Conservation (phyloP, 1,140 invertebrate genomes). For the Bradysia coprophila region DNA sequence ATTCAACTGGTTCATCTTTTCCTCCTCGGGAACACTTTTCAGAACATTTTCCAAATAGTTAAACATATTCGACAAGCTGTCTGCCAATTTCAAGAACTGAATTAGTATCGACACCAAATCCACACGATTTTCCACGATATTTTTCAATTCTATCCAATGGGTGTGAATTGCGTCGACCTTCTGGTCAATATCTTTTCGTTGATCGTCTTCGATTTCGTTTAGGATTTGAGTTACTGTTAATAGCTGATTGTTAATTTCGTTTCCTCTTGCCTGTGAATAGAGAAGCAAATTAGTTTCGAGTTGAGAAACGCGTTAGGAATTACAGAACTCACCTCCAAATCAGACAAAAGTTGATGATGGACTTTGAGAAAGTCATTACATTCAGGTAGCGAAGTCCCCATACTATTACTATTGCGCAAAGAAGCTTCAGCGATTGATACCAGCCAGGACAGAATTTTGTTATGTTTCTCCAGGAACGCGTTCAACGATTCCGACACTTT, state of each 20-base stretch:
- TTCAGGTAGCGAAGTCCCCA: slow-evolving; percentile 48
- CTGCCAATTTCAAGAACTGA: slow-evolving; percentile 51
- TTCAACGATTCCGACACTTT: slow-evolving; percentile 44
- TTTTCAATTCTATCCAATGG: slow-evolving; percentile 43
- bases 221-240: slow-evolving; percentile 42
- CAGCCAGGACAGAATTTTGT: slow-evolving; percentile 52
- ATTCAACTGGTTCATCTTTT: slow-evolving; percentile 31
- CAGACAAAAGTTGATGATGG: slow-evolving; percentile 52
- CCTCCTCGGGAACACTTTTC: slow-evolving; percentile 27
- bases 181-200: slow-evolving; percentile 37
- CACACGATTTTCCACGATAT: slow-evolving; percentile 40
- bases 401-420: slow-evolving; percentile 50
- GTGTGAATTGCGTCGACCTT: slow-evolving; percentile 40
- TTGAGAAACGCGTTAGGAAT: neutral
- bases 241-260: slow-evolving; percentile 41
- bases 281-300: neutral
- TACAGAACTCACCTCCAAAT: slow-evolving; percentile 39
- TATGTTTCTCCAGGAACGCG: slow-evolving; percentile 49
- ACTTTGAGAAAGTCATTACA: slow-evolving; percentile 57
- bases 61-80: slow-evolving; percentile 42
- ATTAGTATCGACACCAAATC: slow-evolving; percentile 43
- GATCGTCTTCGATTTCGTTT: slow-evolving; percentile 42
- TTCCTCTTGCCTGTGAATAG: slow-evolving; percentile 36
- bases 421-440: slow-evolving; percentile 46
- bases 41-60: slow-evolving; percentile 41